phyloP scores from a whole-genome alignment of 2,113 vertebrate genomes.

The Actenoides lindsayi region DNA sequence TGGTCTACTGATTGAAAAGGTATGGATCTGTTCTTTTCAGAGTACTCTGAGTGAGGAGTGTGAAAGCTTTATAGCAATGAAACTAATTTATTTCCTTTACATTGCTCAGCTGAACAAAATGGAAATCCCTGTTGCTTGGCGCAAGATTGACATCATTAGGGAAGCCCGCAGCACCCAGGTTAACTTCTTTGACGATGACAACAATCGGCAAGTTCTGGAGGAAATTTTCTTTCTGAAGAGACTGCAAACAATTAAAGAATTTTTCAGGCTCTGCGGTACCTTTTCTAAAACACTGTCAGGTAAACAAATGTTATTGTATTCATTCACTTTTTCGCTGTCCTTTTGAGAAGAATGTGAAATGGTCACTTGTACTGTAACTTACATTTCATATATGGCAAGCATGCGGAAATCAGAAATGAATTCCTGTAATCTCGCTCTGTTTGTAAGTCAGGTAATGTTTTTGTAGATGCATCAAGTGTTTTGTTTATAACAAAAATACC shows the following conservation, averaged over 20 bases:
- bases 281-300: slow-evolving; percentile 94
- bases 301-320: slow-evolving; percentile 56
- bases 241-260: slow-evolving; percentile 94
- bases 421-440: neutral
- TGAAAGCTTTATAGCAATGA: neutral
- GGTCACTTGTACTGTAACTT: neutral
- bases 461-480: neutral
- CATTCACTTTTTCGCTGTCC: neutral
- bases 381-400: neutral
- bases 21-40: slow-evolving; percentile 55
- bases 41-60: neutral
- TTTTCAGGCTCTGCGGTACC: slow-evolving; percentile 92
- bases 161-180: slow-evolving; percentile 91
- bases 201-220: slow-evolving; percentile 89
- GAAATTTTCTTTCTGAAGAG: slow-evolving; percentile 97
- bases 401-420: neutral
- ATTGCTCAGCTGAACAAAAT: slow-evolving; percentile 87
- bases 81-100: neutral
- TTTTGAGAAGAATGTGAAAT: neutral
- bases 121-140: slow-evolving; percentile 93
- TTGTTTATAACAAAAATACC: neutral
- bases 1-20: slow-evolving; percentile 94
- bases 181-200: slow-evolving; percentile 89
- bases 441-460: neutral
- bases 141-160: slow-evolving; percentile 92